These are phyloP conservation scores for Heteromurus nitidus DNA, from an alignment of 2,888 invertebrate species.

Conservation along the genomic window DNA sequence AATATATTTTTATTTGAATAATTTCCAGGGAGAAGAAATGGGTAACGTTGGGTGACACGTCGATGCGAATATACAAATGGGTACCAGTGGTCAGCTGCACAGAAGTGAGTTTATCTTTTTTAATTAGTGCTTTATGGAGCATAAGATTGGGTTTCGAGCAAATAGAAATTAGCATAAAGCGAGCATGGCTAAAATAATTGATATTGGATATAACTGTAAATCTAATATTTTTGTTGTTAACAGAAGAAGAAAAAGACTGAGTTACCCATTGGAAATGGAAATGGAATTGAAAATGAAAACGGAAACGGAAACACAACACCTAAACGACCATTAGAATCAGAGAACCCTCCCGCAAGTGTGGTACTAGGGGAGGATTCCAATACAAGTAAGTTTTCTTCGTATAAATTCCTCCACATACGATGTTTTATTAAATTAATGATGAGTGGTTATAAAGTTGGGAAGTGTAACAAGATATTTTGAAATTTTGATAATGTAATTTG, in stretches of 20 bases:
- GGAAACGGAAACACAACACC: conserved; percentile 34
- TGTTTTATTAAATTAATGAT: not conserved
- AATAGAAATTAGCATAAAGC: too few relatives aligned
- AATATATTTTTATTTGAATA: conserved; percentile 47
- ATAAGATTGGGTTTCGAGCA: too few relatives aligned
- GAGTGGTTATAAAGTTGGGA: not conserved
- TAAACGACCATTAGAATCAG: conserved; percentile 65
- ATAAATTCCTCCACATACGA: not conserved
- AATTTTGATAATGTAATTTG: not conserved
- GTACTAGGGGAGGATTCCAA: conserved; percentile 85
- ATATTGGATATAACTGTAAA: too few relatives aligned
- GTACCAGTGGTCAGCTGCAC: conserved; percentile 83
- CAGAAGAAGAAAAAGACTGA: conserved; percentile 83
- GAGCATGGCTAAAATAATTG: too few relatives aligned
- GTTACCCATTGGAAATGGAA: conserved; percentile 73
- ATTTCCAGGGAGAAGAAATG: conserved; percentile 96
- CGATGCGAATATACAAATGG: conserved; percentile 99
- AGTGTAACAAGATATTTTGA: not conserved
- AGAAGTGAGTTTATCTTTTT: too few relatives aligned
- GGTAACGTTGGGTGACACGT: conserved; percentile 98
- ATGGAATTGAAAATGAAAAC: not conserved
- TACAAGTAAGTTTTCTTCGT: conserved; percentile 86
- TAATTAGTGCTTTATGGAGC: too few relatives aligned
- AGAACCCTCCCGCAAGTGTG: conserved; percentile 89
- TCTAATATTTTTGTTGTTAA: conserved; percentile 67